Evolutionary conservation across 2,888 invertebrate species (phyloP).

Genomic region (Phalera bucephala): DNA sequence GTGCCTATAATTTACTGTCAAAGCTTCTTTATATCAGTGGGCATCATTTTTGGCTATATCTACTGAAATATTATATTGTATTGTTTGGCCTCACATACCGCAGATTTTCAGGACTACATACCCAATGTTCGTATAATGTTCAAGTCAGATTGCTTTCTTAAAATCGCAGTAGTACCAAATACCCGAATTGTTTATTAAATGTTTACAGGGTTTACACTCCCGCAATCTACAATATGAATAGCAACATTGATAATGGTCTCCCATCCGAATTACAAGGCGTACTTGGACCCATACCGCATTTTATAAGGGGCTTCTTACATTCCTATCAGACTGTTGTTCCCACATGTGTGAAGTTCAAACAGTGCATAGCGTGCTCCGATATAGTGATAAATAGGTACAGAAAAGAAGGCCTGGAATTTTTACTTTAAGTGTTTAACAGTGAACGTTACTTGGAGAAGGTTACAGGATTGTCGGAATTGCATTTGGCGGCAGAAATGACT

Average conservation of each 20-base stretch:
- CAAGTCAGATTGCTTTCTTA: too few relatives aligned
- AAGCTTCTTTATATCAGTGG: too few relatives aligned
- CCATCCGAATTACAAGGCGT: constrained; percentile 79
- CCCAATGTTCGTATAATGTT: too few relatives aligned
- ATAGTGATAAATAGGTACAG: constrained; percentile 57
- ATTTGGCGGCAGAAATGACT: constrained; percentile 82
- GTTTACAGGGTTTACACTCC: constrained; percentile 84
- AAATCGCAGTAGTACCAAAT: too few relatives aligned
- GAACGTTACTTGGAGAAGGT: constrained; percentile 92
- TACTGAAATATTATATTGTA: too few relatives aligned
- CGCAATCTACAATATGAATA: constrained; percentile 82
- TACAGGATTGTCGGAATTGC: constrained; percentile 89
- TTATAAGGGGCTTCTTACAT: constrained; percentile 95
- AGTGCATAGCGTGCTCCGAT: constrained; percentile 96
- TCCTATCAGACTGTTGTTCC: constrained; percentile 92
- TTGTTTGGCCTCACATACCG: too few relatives aligned
- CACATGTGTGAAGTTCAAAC: constrained; percentile 92
- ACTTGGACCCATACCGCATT: constrained; percentile 95
- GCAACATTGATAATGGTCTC: constrained; percentile 45
- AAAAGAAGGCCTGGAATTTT: constrained; percentile 86
- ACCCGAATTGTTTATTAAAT: too few relatives aligned
- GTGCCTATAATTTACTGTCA: too few relatives aligned
- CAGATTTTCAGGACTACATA: too few relatives aligned
- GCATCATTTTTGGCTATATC: too few relatives aligned
- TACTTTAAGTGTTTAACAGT: constrained; percentile 90